Percentiles rank a stretch among this genome's conserved stretches.
Conservation (phyloP, 2,888 invertebrate species). For the Drosophila nigricruria region DNA sequence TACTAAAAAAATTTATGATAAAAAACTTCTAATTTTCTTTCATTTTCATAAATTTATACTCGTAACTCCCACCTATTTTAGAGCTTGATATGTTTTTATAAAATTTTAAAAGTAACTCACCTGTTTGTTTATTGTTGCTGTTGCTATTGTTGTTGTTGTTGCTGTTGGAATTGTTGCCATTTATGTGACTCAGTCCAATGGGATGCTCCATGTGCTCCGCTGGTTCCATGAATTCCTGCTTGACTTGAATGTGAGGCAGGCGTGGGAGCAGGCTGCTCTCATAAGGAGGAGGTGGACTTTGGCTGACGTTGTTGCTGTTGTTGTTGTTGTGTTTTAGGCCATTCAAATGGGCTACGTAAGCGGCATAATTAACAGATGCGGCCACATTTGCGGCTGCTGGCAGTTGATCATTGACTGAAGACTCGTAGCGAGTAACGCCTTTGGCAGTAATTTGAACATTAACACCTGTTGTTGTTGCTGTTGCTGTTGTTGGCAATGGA, state of each 20-base stretch:
- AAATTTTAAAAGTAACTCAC: conserved; percentile 13
- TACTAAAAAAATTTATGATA: no score
- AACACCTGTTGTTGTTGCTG: conserved; percentile 79
- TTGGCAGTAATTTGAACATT: conserved; percentile 83
- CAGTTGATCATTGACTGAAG: conserved; percentile 74
- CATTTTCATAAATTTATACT: background rate
- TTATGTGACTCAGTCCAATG: conserved; percentile 5
- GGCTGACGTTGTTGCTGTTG: conserved; percentile 31
- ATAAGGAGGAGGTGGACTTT: conserved; percentile 33
- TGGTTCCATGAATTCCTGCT: conserved; percentile 77
- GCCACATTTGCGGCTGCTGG: conserved; percentile 44
- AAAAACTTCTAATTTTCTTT: no score
- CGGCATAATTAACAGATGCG: conserved; percentile 69
- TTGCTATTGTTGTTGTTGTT: conserved; percentile 3
- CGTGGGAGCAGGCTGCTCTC: conserved; percentile 56
- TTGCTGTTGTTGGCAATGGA: conserved; percentile 48
- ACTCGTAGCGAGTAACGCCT: conserved; percentile 72
- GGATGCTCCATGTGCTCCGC: conserved; percentile 33
- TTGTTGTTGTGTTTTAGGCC: conserved; percentile 49
- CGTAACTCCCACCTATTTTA: background rate
- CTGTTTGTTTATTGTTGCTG: conserved; percentile 26
- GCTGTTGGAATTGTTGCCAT: conserved; percentile 1
- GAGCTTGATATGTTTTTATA: background rate
- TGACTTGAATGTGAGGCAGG: conserved; percentile 75
- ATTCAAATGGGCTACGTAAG: conserved; percentile 71